Evolutionary conservation across 2,113 vertebrate species (phyloP), one percentile per base, ranked within the genome.

Genomic region (Cromileptes altivelis): DNA sequence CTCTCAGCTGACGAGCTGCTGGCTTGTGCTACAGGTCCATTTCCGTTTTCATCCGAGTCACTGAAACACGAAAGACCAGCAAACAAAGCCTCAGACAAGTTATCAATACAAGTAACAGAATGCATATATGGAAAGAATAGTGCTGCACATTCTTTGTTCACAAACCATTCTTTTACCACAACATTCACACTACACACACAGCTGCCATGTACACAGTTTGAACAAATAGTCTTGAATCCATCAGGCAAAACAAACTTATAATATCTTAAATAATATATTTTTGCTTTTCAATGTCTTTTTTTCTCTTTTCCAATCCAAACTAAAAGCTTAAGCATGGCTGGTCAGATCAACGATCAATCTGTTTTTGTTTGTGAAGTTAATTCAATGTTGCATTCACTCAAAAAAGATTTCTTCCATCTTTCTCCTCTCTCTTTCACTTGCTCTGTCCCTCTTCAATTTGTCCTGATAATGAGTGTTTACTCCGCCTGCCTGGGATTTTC

Each of bases 401-500:
- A 78, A 78, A 84, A 89, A 88, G 65, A 91, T 89, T 89, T 85
- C 79, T 67, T 65, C 84, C 89, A 91, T 94, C 94, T 94, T 86
- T 77, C 82, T 80, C 82, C 77, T 71, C 70, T 88, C 88, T 84
- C 88, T 74, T 90, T 62, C 89, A 92, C 93, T 90, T 47, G 80
- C 88, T 84, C 86, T 55, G 86, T 85, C 93, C 92, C 95, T 95
- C 90, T 96, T 94, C 95, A 95, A 94, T 96, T 96, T 95, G 96
- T 95, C 96, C 94, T 80, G 88, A 92, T 96, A 97, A 96, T 97
- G 95, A 96, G 92, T 97, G 97, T 98, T 98, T 97, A 98, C 95
- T 96, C 96, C 96, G 94, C 90, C 94, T 96, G 95, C 93, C 97
- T 96, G 96, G 96, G 95, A 96, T 96, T 92, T 97, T 97, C 96